Percentiles rank a stretch among this genome's conserved stretches.
These are phyloP conservation scores for Samia ricini DNA, from an alignment of 1,140 invertebrate species.

Conservation along the genomic window DNA sequence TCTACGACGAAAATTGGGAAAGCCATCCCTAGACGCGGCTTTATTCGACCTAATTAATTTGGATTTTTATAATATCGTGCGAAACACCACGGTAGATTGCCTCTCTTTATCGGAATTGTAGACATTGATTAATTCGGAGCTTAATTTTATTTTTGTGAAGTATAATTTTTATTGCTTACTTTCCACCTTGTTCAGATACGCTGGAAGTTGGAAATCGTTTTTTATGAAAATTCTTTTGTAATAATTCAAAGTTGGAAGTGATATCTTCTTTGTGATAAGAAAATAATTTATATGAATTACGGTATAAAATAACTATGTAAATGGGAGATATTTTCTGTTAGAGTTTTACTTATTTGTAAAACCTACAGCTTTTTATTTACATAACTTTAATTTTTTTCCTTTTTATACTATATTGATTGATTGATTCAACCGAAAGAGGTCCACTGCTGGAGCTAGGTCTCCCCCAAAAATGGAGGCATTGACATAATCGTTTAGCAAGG, in stretches of 20 bases:
- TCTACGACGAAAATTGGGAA: slow-evolving; percentile 40
- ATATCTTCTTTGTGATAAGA: background rate
- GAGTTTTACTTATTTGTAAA: too few species aligned
- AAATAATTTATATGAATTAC: background rate
- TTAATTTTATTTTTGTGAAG: slow-evolving; percentile 9
- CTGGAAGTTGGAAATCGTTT: background rate
- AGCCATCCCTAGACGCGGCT: slow-evolving; percentile 23
- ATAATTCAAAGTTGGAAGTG: background rate
- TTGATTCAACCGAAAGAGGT: too few species aligned
- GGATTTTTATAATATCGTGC: slow-evolving; percentile 25
- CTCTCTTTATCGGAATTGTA: slow-evolving; percentile 20
- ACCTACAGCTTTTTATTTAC: too few species aligned
- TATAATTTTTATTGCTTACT: slow-evolving; percentile 9
- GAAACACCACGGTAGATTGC: slow-evolving; percentile 12
- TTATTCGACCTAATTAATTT: slow-evolving; percentile 32
- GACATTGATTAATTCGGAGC: slow-evolving; percentile 20
- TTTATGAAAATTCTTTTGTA: slow-evolving; percentile 2
- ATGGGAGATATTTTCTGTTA: background rate
- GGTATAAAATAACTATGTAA: background rate
- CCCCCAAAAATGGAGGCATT: too few species aligned
- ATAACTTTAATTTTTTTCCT: too few species aligned
- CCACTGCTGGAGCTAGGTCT: too few species aligned
- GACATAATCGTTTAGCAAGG: too few species aligned
- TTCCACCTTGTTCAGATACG: slow-evolving; percentile 1
- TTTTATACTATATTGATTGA: too few species aligned